Conservation (phyloP, 2,888 invertebrate species). For the Eilema sororculum region DNA sequence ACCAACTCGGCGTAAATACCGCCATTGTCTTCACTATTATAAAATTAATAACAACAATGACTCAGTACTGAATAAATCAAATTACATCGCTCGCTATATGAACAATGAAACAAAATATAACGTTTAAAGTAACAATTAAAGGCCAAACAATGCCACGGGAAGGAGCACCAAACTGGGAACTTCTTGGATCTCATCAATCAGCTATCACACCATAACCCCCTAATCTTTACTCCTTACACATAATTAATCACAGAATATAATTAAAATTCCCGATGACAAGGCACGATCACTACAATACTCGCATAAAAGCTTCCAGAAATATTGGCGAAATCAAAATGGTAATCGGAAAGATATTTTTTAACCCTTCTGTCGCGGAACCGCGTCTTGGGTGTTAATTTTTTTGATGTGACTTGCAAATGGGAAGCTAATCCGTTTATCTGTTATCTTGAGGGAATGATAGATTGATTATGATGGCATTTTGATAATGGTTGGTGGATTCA, state of each 20-base stretch:
- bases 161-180: constrained; percentile 71
- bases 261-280: constrained; percentile 85
- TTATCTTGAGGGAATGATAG: constrained; percentile 38
- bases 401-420: constrained; percentile 55
- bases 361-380: constrained; percentile 50
- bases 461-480: constrained; percentile 39
- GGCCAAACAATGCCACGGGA: constrained; percentile 75
- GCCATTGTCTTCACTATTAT: constrained; percentile 72
- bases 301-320: constrained; percentile 56
- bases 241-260: constrained; percentile 86
- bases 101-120: constrained; percentile 80
- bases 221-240: constrained; percentile 77
- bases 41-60: constrained; percentile 83
- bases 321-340: constrained; percentile 57
- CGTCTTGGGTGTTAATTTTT: constrained; percentile 49
- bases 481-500: constrained; percentile 42
- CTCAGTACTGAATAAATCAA: constrained; percentile 79
- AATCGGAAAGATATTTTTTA: constrained; percentile 56
- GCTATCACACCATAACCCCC: constrained; percentile 63
- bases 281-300: constrained; percentile 74
- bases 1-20: constrained; percentile 65
- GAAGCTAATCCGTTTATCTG: constrained; percentile 42
- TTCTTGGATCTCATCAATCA: constrained; percentile 81
- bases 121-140: constrained; percentile 83
- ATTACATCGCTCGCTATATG: constrained; percentile 75